These are phyloP conservation scores for Rhopalosiphum nymphaeae DNA, from an alignment of 2,888 invertebrate species.

Conservation along the genomic window DNA sequence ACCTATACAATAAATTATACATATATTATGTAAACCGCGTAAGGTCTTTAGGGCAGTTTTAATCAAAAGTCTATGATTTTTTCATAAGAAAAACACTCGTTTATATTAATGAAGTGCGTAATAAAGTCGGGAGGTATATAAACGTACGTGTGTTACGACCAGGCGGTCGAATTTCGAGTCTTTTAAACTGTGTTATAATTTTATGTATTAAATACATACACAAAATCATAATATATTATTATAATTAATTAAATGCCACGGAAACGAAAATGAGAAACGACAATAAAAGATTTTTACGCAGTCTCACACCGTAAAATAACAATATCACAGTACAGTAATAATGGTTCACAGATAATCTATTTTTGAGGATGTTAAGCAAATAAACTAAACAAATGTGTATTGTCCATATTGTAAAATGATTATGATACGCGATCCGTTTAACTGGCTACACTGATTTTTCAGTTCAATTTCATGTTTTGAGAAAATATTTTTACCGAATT, in stretches of 20 bases:
- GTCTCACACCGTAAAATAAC: neutral
- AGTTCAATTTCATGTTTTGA: neutral
- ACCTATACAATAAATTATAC: neutral
- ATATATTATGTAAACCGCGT: neutral
- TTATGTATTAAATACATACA: neutral
- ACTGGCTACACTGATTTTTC: neutral
- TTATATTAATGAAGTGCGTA: conserved; percentile 39
- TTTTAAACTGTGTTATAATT: neutral
- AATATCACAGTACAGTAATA: neutral
- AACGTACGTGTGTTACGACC: neutral
- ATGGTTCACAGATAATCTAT: neutral
- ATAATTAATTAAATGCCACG: neutral
- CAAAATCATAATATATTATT: neutral
- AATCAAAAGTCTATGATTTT: conserved; percentile 37
- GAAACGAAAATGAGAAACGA: neutral
- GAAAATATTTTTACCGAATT: no score
- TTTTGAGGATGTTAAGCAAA: neutral
- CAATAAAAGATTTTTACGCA: neutral
- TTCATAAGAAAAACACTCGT: conserved; percentile 27
- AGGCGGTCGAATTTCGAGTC: neutral
- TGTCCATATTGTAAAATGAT: neutral
- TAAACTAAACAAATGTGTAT: no score
- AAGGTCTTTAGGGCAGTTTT: neutral
- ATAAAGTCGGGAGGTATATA: neutral
- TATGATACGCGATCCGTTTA: neutral